Conservation (phyloP, 2,797 vertebrate genomes). For the Coreius guichenoti region DNA sequence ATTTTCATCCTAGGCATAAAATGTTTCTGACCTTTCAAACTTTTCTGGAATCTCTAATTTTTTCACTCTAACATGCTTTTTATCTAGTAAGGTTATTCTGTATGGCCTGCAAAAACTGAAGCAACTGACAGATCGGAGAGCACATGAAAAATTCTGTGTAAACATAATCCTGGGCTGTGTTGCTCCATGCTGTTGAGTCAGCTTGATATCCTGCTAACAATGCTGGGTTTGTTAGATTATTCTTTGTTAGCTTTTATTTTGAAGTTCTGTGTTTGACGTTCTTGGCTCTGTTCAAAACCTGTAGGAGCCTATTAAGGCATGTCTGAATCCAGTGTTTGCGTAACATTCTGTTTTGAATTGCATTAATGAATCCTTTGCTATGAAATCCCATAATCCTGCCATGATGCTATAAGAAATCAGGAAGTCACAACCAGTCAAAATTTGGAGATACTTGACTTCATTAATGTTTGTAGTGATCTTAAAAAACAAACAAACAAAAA, state of each 20-base stretch:
- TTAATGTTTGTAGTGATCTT: no score
- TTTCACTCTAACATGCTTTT: neutral
- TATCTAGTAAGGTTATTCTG: neutral
- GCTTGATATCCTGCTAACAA: neutral
- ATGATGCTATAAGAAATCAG: neutral
- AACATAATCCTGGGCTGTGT: neutral
- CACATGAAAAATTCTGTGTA: neutral
- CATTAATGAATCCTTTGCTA: neutral
- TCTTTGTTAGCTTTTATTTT: slow-evolving; percentile 18
- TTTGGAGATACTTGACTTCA: neutral
- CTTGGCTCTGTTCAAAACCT: neutral
- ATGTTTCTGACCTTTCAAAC: neutral
- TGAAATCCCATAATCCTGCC: neutral
- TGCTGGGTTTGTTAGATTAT: neutral
- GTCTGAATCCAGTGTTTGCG: neutral
- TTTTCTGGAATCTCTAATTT: no score
- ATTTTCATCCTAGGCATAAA: neutral
- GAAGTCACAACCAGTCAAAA: neutral
- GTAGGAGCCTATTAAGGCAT: no score
- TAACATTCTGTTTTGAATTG: neutral
- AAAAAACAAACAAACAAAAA: no score
- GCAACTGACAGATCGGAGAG: neutral
- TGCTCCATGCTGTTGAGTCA: no score
- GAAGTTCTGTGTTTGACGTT: neutral
- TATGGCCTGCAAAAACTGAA: neutral